Evolutionary conservation across 1,140 invertebrate genomes (phyloP).

Genomic region (Stegodyphus mimosarum): DNA sequence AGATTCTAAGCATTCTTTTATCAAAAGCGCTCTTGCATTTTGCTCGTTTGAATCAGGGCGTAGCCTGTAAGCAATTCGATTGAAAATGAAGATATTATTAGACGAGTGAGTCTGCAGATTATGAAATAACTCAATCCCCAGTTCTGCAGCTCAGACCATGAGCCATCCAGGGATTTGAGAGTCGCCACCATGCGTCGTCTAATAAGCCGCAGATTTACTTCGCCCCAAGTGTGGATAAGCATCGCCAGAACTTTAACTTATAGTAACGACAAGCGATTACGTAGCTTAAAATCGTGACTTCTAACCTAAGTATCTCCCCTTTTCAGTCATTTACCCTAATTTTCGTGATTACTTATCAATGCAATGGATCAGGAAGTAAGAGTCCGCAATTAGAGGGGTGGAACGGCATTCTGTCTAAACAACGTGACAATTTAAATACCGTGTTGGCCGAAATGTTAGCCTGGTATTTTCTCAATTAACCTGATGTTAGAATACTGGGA

Average conservation of each 20-base stretch:
- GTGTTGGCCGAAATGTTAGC: constrained; percentile 57
- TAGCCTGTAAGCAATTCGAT: constrained; percentile 4
- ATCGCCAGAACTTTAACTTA: constrained; percentile 56
- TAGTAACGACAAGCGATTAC: constrained; percentile 55
- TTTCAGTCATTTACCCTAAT: constrained; percentile 58
- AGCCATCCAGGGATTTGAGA: not conserved
- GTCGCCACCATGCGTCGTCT: not conserved
- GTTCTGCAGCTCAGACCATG: constrained; percentile 1
- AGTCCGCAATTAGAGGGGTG: constrained; percentile 55
- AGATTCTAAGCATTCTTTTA: too few species aligned
- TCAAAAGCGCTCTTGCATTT: too few species aligned
- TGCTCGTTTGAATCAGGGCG: not conserved
- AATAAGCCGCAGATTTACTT: constrained; percentile 16
- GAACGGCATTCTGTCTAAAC: constrained; percentile 57
- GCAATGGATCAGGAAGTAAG: constrained; percentile 60
- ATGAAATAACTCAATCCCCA: constrained; percentile 57
- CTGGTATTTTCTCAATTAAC: constrained; percentile 60
- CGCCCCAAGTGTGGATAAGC: constrained; percentile 33
- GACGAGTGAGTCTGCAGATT: constrained; percentile 7
- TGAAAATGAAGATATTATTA: constrained; percentile 58
- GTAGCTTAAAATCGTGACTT: constrained; percentile 56
- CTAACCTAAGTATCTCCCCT: constrained; percentile 58
- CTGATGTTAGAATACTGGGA: constrained; percentile 43
- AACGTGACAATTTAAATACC: constrained; percentile 61
- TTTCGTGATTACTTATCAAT: constrained; percentile 61